A percentile compares a stretch with the other conserved stretches of the same genome.
phyloP scores from a whole-genome alignment of 2,797 vertebrate genomes.

The Epinephelus coioides region DNA sequence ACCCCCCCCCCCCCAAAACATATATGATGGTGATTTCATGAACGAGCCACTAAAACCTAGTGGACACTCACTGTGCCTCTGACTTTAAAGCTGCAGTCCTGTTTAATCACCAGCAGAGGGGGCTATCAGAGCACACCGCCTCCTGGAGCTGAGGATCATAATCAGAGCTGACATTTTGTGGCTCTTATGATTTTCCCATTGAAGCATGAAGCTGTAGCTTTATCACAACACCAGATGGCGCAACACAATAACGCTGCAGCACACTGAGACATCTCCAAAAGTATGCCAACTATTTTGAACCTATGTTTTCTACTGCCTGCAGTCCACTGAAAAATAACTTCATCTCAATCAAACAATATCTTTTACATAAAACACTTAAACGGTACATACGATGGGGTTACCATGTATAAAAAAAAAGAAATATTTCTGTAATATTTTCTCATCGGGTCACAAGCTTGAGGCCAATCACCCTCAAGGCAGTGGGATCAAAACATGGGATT shows the following conservation, averaged over 20 bases:
- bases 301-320: background rate
- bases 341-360: background rate
- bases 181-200: background rate
- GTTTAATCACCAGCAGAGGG: slow-evolving; percentile 50
- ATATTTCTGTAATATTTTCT: background rate
- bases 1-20: too few species aligned
- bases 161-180: slow-evolving; percentile 60
- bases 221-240: slow-evolving; percentile 59
- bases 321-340: background rate
- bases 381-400: background rate
- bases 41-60: background rate
- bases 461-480: background rate
- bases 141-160: background rate
- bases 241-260: background rate
- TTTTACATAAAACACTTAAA: background rate
- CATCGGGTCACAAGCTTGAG: slow-evolving; percentile 5
- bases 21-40: background rate
- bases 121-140: background rate
- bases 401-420: too few species aligned
- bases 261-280: slow-evolving; percentile 11
- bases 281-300: slow-evolving; percentile 46
- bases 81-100: slow-evolving; percentile 18
- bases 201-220: background rate
- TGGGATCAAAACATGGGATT: slow-evolving; percentile 44
- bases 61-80: background rate